Percentiles rank a stretch among this genome's conserved stretches.
Conservation (phyloP, 2,888 invertebrate species). For the Meiosimyza decipiens region DNA sequence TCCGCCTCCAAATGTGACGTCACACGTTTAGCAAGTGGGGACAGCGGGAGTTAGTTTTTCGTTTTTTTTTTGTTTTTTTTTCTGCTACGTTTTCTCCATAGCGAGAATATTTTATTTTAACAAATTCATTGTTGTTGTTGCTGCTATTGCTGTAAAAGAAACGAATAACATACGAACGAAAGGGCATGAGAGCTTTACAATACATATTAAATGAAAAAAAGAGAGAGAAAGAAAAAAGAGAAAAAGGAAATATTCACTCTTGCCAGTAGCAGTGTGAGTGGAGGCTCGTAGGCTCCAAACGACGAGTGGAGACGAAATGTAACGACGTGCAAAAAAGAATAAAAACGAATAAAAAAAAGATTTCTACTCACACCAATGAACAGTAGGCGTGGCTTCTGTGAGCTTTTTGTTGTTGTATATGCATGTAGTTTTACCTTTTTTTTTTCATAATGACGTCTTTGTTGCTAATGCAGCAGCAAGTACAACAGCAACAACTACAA, state of each 20-base stretch:
- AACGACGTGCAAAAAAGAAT: background rate
- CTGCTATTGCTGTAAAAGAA: background rate
- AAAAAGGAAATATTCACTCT: conserved; percentile 6
- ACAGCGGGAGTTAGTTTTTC: background rate
- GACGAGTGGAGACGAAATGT: too few relatives aligned
- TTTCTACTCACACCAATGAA: background rate
- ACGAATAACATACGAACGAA: conserved; percentile 7
- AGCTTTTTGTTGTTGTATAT: background rate
- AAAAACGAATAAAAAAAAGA: background rate
- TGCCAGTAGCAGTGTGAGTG: conserved; percentile 7
- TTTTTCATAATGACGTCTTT: background rate
- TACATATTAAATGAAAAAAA: background rate
- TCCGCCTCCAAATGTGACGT: conserved; percentile 29
- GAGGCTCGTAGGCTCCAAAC: conserved; percentile 16
- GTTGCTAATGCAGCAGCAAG: conserved; percentile 5
- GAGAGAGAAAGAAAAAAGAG: background rate
- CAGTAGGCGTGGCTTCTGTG: background rate
- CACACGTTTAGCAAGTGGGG: background rate
- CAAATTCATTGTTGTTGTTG: background rate
- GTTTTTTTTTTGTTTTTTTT: too few relatives aligned
- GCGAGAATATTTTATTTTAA: conserved; percentile 2
- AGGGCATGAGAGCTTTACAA: background rate
- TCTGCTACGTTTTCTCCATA: background rate
- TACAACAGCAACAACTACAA: conserved; percentile 12
- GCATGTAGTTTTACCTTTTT: conserved; percentile 1